Conservation (phyloP, 2,888 invertebrate species). For the Nudaria mundana region DNA sequence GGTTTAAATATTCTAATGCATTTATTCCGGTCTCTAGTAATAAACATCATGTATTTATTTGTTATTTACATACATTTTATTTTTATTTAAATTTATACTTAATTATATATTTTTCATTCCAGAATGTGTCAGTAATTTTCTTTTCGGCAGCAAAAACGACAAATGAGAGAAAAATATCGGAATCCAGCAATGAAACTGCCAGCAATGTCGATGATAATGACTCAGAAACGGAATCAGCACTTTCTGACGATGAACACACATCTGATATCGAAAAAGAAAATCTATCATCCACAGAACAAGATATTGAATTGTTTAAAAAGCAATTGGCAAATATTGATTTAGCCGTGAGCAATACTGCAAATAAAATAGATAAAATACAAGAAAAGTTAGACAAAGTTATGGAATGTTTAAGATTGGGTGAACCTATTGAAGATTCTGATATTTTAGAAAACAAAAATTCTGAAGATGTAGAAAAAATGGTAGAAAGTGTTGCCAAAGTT, state of each 20-base stretch:
- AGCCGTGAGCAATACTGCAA: constrained; percentile 78
- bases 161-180: constrained; percentile 69
- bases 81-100: too few species aligned
- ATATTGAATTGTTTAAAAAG: constrained; percentile 72
- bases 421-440: constrained; percentile 47
- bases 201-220: constrained; percentile 30
- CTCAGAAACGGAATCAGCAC: constrained; percentile 58
- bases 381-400: constrained; percentile 67
- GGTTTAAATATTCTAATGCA: too few species aligned
- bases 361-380: constrained; percentile 79
- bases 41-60: too few species aligned
- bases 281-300: constrained; percentile 53
- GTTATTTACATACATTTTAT: too few species aligned
- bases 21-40: too few species aligned
- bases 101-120: constrained; percentile 30
- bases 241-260: constrained; percentile 39
- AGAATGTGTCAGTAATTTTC: constrained; percentile 89
- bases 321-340: constrained; percentile 75
- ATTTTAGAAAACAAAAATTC: constrained; percentile 17
- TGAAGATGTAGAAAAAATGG: constrained; percentile 8
- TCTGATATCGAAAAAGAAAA: constrained; percentile 47
- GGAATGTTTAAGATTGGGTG: constrained; percentile 60
- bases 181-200: constrained; percentile 44
- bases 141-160: constrained; percentile 91
- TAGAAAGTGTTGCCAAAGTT: constrained; percentile 28